phyloP scores from a whole-genome alignment of 2,888 invertebrate species.

The Falcaria lacertinaria region DNA sequence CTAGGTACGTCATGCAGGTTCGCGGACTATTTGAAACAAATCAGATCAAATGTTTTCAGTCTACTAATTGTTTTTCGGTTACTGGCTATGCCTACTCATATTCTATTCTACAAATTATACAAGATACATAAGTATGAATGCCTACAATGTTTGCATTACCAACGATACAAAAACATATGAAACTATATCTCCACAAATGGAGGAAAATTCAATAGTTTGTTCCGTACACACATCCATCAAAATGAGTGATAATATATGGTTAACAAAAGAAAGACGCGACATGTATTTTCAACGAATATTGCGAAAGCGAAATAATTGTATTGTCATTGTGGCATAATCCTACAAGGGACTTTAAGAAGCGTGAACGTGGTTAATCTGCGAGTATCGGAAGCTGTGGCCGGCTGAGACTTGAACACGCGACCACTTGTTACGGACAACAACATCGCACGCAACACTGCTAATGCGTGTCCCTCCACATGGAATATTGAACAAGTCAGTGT shows the following conservation, averaged over 20 bases:
- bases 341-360: slow-evolving; percentile 19
- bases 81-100: too few relatives aligned
- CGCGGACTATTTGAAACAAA: too few relatives aligned
- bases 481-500: background rate
- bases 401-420: slow-evolving; percentile 41
- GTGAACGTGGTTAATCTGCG: slow-evolving; percentile 25
- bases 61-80: too few relatives aligned
- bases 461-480: background rate
- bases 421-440: slow-evolving; percentile 46
- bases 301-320: background rate
- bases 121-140: too few relatives aligned
- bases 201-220: background rate
- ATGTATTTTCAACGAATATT: background rate
- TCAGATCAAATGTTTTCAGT: too few relatives aligned
- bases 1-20: too few relatives aligned
- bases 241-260: background rate
- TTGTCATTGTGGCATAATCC: slow-evolving; percentile 2
- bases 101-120: too few relatives aligned
- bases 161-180: too few relatives aligned
- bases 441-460: slow-evolving; percentile 6
- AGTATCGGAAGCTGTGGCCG: slow-evolving; percentile 8
- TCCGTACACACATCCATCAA: background rate
- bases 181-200: too few relatives aligned
- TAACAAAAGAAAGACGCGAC: background rate
- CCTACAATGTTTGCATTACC: too few relatives aligned